A percentile compares a stretch with the other conserved stretches of the same genome.
These are phyloP conservation scores for Polia nebulosa DNA, from an alignment of 2,888 invertebrate species.

Conservation along the genomic window DNA sequence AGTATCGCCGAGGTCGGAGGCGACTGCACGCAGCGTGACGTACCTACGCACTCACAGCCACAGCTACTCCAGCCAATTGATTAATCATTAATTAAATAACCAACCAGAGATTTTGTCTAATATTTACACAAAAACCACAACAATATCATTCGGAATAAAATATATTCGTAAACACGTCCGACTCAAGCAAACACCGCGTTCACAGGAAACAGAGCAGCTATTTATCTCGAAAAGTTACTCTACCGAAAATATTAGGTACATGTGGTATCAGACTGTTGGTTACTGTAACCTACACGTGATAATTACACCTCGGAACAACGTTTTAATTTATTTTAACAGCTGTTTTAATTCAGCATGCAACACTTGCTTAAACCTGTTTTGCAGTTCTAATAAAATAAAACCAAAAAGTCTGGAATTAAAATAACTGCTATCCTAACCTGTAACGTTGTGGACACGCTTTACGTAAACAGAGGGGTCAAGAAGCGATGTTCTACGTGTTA, in stretches of 20 bases:
- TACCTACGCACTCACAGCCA: constrained; percentile 55
- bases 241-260: constrained; percentile 44
- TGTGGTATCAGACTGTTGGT: constrained; percentile 36
- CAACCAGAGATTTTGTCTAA: constrained; percentile 17
- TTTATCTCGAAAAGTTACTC: constrained; percentile 40
- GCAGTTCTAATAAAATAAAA: constrained; percentile 22
- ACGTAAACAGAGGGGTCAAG: constrained; percentile 47
- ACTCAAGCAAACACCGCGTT: constrained; percentile 39
- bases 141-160: constrained; percentile 30
- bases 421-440: constrained; percentile 6
- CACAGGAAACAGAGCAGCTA: constrained; percentile 37
- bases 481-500: constrained; percentile 36
- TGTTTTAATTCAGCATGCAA: constrained; percentile 45
- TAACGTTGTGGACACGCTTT: constrained; percentile 46
- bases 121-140: constrained; percentile 25
- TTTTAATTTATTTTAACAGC: constrained; percentile 55
- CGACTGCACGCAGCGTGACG: constrained; percentile 65
- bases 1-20: constrained; percentile 81
- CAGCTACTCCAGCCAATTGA: constrained; percentile 54
- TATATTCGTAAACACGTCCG: constrained; percentile 40
- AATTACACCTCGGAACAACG: constrained; percentile 38
- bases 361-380: constrained; percentile 31
- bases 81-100: constrained; percentile 62
- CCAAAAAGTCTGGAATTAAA: constrained; percentile 9
- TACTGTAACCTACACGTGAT: constrained; percentile 38